Conservation (phyloP, 1,140 invertebrate species). For the Drosophila novamexicana region DNA sequence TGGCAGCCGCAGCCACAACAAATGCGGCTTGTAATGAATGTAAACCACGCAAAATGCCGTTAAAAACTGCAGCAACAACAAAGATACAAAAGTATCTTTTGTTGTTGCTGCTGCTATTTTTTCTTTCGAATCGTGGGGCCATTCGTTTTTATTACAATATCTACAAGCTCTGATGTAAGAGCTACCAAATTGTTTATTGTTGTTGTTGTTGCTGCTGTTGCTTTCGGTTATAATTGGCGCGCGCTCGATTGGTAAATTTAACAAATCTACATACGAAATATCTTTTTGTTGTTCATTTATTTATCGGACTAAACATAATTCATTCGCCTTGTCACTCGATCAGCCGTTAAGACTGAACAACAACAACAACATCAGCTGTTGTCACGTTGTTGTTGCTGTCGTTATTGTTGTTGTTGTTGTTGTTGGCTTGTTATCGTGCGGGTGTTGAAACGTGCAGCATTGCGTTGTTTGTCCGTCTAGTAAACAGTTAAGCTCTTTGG, state of each 20-base stretch:
- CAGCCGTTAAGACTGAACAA: constrained; percentile 32
- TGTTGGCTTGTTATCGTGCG: constrained; percentile 55
- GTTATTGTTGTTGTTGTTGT: constrained; percentile 4
- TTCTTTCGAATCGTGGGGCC: constrained; percentile 43
- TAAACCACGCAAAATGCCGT: constrained; percentile 55
- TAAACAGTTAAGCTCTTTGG: constrained; percentile 32
- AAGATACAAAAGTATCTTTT: constrained; percentile 15
- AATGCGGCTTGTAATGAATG: constrained; percentile 49
- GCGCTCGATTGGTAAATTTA: constrained; percentile 69
- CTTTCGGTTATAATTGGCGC: constrained; percentile 65
- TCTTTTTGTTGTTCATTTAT: constrained; percentile 35
- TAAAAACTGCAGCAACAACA: constrained; percentile 19
- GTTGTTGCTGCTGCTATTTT: constrained; percentile 30
- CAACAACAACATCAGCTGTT: constrained; percentile 36
- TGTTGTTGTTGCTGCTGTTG: constrained; percentile 31
- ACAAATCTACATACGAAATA: constrained; percentile 59
- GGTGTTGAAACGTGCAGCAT: constrained; percentile 66
- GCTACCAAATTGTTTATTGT: constrained; percentile 39
- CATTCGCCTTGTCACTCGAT: constrained; percentile 47
- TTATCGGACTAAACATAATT: constrained; percentile 35
- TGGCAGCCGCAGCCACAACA: constrained; percentile 12
- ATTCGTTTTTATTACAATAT: constrained; percentile 55
- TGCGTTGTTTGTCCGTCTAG: constrained; percentile 37
- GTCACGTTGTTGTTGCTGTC: constrained; percentile 39
- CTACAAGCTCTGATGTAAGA: constrained; percentile 48